Conservation (phyloP, 1,140 invertebrate species). For the Aradophagus sp. region DNA sequence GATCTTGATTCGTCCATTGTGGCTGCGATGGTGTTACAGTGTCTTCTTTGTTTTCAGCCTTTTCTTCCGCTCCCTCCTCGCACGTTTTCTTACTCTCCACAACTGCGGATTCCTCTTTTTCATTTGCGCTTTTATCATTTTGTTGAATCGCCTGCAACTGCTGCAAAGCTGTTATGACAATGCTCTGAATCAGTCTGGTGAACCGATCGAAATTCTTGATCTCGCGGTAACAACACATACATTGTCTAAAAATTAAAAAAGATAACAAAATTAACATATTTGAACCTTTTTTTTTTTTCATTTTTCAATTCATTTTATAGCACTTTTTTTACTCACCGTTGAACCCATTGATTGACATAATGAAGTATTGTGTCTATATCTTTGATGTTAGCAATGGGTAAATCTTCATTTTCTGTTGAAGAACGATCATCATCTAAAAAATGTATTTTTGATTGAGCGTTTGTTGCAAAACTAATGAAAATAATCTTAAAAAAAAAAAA, state of each 20-base stretch:
- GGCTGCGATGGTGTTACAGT: constrained; percentile 44
- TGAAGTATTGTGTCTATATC: constrained; percentile 72
- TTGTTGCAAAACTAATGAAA: too few species aligned
- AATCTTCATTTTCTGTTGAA: constrained; percentile 69
- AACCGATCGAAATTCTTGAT: constrained; percentile 92
- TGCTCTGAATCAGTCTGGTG: constrained; percentile 88
- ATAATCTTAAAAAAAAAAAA: too few species aligned
- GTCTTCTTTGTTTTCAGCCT: constrained; percentile 42
- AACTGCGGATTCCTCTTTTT: constrained; percentile 61
- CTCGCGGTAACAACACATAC: constrained; percentile 93
- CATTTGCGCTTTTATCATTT: constrained; percentile 71
- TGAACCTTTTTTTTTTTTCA: too few species aligned
- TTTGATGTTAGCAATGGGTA: constrained; percentile 62
- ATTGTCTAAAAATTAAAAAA: constrained; percentile 80
- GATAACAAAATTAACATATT: constrained; percentile 7
- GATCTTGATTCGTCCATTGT: constrained; percentile 83
- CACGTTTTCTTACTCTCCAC: constrained; percentile 51
- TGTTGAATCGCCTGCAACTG: constrained; percentile 83
- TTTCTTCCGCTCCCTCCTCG: constrained; percentile 62
- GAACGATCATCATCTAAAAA: constrained; percentile 68
- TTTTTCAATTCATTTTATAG: too few species aligned
- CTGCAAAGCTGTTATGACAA: constrained; percentile 83
- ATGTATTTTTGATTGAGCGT: too few species aligned
- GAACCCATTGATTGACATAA: constrained; percentile 73
- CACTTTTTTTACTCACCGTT: constrained; percentile 69